A percentile compares a stretch with the other conserved stretches of the same genome.
Evolutionary conservation across 2,888 invertebrate genomes (phyloP).

Genomic region (Caenorhabditis zanzibari): DNA sequence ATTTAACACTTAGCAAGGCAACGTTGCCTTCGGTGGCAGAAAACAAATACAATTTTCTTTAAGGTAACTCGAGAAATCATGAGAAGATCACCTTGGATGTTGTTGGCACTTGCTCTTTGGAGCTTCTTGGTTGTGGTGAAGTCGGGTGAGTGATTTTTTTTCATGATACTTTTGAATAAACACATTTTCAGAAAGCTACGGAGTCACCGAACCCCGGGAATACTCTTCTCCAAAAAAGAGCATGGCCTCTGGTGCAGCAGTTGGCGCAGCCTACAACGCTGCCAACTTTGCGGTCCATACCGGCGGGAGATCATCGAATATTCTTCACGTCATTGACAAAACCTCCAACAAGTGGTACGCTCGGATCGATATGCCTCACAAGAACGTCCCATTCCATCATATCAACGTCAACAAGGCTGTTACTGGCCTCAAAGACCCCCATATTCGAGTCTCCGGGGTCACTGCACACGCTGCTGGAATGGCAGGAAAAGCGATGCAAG

Average conservation of each 20-base stretch:
- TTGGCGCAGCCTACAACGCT: slow-evolving; percentile 2
- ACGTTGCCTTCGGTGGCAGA: too few species aligned
- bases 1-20: too few species aligned
- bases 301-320: slow-evolving; percentile 16
- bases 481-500: neutral
- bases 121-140: too few species aligned
- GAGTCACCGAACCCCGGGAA: too few species aligned
- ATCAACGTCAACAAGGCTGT: slow-evolving; percentile 37
- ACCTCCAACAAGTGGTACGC: slow-evolving; percentile 14
- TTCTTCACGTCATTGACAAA: slow-evolving; percentile 21
- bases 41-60: too few species aligned
- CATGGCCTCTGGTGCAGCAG: neutral
- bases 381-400: neutral
- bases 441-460: neutral
- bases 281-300: neutral
- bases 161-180: too few species aligned
- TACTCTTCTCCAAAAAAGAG: too few species aligned
- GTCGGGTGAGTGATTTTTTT: too few species aligned
- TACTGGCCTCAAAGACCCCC: slow-evolving; percentile 44
- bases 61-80: too few species aligned
- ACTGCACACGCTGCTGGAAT: slow-evolving; percentile 13
- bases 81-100: too few species aligned
- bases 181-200: too few species aligned
- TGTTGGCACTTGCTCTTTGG: too few species aligned
- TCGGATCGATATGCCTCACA: slow-evolving; percentile 23